Conservation (phyloP, 2,888 invertebrate species). For the Nudaria mundana region DNA sequence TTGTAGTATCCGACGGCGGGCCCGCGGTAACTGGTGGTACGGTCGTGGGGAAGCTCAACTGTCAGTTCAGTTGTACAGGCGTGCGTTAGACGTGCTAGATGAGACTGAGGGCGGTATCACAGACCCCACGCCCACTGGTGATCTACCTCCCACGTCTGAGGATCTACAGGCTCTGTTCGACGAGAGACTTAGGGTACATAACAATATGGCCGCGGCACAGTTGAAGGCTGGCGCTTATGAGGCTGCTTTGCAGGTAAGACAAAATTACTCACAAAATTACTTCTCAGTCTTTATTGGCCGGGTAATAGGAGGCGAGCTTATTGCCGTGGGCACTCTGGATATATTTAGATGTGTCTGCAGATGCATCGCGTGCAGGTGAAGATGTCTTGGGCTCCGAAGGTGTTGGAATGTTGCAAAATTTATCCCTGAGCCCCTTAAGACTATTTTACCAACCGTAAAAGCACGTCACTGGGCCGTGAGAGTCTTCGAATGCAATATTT, state of each 20-base stretch:
- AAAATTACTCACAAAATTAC: neutral
- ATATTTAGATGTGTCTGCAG: no score
- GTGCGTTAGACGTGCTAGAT: constrained; percentile 91
- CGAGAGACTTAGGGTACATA: constrained; percentile 91
- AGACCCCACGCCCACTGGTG: constrained; percentile 75
- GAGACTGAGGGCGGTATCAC: constrained; percentile 85
- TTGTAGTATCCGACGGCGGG: constrained; percentile 77
- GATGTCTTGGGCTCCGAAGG: no score
- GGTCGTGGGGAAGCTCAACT: constrained; percentile 88
- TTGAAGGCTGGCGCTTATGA: constrained; percentile 93
- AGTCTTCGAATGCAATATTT: no score
- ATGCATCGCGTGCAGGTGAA: no score
- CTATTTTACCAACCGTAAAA: no score
- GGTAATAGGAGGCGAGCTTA: no score
- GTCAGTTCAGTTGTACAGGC: constrained; percentile 93
- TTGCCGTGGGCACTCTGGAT: neutral
- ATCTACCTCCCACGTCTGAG: constrained; percentile 51
- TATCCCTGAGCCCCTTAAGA: no score
- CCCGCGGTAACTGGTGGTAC: constrained; percentile 96
- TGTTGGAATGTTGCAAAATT: no score
- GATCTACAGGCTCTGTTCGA: constrained; percentile 82
- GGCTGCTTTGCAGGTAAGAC: constrained; percentile 86
- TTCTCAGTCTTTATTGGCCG: neutral
- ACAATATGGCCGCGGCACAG: constrained; percentile 96
- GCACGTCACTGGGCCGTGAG: no score